These are phyloP conservation scores for Lemur catta DNA, from an alignment of 2,797 vertebrate genomes.

Conservation along the genomic window DNA sequence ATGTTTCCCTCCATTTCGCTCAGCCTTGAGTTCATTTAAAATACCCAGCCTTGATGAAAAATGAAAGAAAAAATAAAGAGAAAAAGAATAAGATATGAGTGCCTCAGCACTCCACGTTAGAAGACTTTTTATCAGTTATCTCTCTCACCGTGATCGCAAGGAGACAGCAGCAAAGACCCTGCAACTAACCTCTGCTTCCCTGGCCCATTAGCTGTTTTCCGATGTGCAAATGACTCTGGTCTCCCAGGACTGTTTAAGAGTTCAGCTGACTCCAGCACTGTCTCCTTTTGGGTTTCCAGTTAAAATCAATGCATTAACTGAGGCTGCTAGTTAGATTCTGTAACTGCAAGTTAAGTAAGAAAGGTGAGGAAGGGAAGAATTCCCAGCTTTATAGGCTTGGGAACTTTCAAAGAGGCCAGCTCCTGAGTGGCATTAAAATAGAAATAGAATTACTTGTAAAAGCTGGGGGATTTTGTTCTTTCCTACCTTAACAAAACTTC, in stretches of 20 bases:
- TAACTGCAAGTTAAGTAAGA: not conserved
- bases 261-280: slow-evolving; percentile 54
- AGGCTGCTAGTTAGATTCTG: slow-evolving; percentile 32
- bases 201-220: slow-evolving; percentile 58
- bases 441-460: slow-evolving; percentile 55
- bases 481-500: slow-evolving; percentile 63
- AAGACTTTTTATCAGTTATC: not conserved
- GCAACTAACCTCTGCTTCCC: not conserved
- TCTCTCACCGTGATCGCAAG: not conserved
- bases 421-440: slow-evolving; percentile 42
- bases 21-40: not conserved
- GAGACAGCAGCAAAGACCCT: not conserved
- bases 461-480: slow-evolving; percentile 58
- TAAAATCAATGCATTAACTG: slow-evolving; percentile 59
- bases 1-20: not conserved
- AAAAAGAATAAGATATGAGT: not conserved
- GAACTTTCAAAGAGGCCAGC: slow-evolving; percentile 45
- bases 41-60: not conserved
- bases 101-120: not conserved
- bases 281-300: not conserved
- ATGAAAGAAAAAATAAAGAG: not conserved
- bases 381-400: not conserved
- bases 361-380: not conserved
- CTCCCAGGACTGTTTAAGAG: slow-evolving; percentile 30
- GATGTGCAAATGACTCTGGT: slow-evolving; percentile 43